Evolutionary conservation across 2,888 invertebrate genomes (phyloP).

Genomic region (Melieria crassipennis): DNA sequence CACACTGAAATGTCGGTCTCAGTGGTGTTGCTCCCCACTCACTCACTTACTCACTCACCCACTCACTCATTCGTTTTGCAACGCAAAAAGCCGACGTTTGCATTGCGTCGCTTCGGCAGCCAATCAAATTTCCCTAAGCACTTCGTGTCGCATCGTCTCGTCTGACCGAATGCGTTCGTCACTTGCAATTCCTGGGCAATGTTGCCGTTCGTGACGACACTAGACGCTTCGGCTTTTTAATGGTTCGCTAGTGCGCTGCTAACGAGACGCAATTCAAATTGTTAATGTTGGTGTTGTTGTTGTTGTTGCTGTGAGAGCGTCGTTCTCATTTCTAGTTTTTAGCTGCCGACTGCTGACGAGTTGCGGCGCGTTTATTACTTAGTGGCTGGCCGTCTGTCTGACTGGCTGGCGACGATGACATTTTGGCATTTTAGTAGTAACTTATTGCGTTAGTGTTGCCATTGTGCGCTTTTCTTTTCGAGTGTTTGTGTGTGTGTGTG

Average conservation of each 20-base stretch:
- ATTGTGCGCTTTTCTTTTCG: not conserved
- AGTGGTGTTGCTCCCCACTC: not conserved
- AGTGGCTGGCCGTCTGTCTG: too few relatives aligned
- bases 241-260: too few relatives aligned
- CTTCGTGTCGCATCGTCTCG: conserved; percentile 37
- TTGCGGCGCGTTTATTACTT: too few relatives aligned
- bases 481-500: not conserved
- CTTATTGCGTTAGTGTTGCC: not conserved
- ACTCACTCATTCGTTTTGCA: not conserved
- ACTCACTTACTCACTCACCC: not conserved
- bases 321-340: not conserved
- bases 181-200: conserved; percentile 7
- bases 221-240: conserved; percentile 9
- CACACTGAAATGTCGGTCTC: not conserved
- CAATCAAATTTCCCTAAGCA: conserved; percentile 38
- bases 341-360: not conserved
- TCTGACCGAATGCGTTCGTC: conserved; percentile 9
- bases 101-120: conserved; percentile 22
- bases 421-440: not conserved
- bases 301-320: not conserved
- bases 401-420: too few relatives aligned
- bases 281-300: conserved; percentile 1
- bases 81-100: conserved; percentile 3
- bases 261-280: not conserved
- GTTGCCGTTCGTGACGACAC: conserved; percentile 20